Conservation (phyloP, 2,888 invertebrate species). For the Agrotis ipsilon region DNA sequence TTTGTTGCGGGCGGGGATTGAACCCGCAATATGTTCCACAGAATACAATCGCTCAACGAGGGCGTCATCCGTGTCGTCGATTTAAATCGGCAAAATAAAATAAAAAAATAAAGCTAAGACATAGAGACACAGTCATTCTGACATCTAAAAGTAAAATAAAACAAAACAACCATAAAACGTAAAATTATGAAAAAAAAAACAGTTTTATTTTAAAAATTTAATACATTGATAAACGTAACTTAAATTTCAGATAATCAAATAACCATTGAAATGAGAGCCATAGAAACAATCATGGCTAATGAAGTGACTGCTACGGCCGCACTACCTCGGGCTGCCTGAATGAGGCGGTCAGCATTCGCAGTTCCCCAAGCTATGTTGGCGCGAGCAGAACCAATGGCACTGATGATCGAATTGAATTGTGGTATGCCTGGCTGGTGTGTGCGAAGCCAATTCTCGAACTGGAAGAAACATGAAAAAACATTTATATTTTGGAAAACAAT, state of each 20-base stretch:
- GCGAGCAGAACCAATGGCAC: conserved; percentile 78
- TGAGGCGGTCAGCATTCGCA: conserved; percentile 74
- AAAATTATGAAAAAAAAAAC: background rate
- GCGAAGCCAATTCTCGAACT: conserved; percentile 84
- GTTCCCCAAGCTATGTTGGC: conserved; percentile 83
- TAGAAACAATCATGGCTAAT: conserved; percentile 63
- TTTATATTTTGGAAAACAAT: background rate
- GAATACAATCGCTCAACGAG: no score
- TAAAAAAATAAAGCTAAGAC: no score
- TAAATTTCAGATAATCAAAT: conserved; percentile 47
- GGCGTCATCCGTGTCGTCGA: no score
- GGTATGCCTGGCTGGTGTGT: conserved; percentile 72
- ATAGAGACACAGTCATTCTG: no score
- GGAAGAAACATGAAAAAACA: conserved; percentile 45
- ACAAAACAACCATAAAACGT: background rate
- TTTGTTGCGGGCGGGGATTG: no score
- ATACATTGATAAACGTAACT: background rate
- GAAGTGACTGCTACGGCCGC: conserved; percentile 73
- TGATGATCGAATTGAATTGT: conserved; percentile 75
- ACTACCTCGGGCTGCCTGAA: conserved; percentile 75
- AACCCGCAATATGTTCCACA: no score
- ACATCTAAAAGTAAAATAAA: no score
- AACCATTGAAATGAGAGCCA: conserved; percentile 62
- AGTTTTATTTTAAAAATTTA: background rate
- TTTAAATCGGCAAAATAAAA: no score